Evolutionary conservation across 1,140 invertebrate genomes (phyloP).

Genomic region (Gonioctena quinquepunctata): DNA sequence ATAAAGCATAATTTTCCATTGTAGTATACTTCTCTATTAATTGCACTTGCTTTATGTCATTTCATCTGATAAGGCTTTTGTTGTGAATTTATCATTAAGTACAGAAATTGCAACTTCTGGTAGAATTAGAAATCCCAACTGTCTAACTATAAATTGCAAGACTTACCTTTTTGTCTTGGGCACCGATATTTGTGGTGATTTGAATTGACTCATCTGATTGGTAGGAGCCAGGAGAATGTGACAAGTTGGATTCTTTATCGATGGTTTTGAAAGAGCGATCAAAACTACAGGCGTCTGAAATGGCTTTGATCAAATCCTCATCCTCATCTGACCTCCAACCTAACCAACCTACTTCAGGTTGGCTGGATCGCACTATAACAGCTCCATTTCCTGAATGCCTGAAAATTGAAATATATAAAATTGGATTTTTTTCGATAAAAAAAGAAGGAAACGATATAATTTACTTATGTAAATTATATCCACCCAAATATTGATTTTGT

Average conservation of each 20-base stretch:
- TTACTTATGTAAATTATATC: no score
- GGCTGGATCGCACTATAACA: slow-evolving; percentile 81
- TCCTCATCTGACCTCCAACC: slow-evolving; percentile 89
- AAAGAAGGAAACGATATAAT: no score
- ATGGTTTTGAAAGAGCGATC: slow-evolving; percentile 60
- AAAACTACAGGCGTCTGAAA: slow-evolving; percentile 80
- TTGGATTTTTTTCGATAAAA: no score
- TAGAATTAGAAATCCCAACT: no score
- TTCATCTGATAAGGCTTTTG: no score
- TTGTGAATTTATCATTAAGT: no score
- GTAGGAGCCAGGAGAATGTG: slow-evolving; percentile 45
- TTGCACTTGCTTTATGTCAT: no score
- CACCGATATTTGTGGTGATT: slow-evolving; percentile 34
- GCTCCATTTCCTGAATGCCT: slow-evolving; percentile 83
- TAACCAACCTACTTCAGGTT: slow-evolving; percentile 72
- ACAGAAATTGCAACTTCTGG: no score
- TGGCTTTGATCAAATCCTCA: slow-evolving; percentile 83
- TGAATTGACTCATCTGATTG: slow-evolving; percentile 47
- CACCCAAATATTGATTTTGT: no score
- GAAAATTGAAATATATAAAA: slow-evolving; percentile 4
- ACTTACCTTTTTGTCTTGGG: slow-evolving; percentile 45
- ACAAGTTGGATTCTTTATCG: slow-evolving; percentile 40
- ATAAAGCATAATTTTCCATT: no score
- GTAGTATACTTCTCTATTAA: no score
- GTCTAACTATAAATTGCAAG: no score